A percentile compares a stretch with the other conserved stretches of the same genome.
These are phyloP conservation scores for Drosophila borborema DNA, from an alignment of 2,888 invertebrate genomes.

Conservation along the genomic window DNA sequence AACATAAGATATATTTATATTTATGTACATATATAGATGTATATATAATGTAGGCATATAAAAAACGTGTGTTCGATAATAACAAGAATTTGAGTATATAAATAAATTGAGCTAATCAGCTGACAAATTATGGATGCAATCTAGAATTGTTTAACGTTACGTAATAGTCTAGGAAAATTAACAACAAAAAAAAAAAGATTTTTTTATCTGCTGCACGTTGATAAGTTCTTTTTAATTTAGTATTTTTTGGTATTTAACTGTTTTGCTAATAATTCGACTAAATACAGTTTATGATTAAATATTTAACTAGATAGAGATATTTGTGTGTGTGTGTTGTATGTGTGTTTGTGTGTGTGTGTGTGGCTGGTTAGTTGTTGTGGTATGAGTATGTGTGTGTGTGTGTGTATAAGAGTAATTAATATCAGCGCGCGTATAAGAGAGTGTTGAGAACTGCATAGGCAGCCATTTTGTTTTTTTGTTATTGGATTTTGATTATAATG, in stretches of 20 bases:
- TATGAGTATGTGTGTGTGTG: constrained; percentile 47
- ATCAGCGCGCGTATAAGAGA: constrained; percentile 48
- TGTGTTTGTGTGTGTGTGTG: constrained; percentile 29
- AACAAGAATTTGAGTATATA: constrained; percentile 20
- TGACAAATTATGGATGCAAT: constrained; percentile 67
- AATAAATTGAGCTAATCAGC: constrained; percentile 59
- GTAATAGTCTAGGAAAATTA: constrained; percentile 17
- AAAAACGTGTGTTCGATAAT: constrained; percentile 33
- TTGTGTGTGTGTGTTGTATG: constrained; percentile 20
- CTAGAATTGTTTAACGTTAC: constrained; percentile 25
- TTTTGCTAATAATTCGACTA: constrained; percentile 53
- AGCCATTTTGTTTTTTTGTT: constrained; percentile 14
- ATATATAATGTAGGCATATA: constrained; percentile 3
- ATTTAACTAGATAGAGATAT: constrained; percentile 33
- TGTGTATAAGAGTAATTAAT: constrained; percentile 46
- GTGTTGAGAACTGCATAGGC: constrained; percentile 37
- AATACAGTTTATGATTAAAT: constrained; percentile 50
- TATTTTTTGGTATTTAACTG: constrained; percentile 20
- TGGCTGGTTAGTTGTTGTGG: constrained; percentile 36
- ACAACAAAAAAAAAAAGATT: constrained; percentile 19
- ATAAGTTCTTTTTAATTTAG: constrained; percentile 20
- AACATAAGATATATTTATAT: constrained; percentile 8
- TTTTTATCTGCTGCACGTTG: constrained; percentile 45
- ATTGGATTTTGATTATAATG: constrained; percentile 31
- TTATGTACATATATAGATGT: background rate